These are phyloP conservation scores for Eulemur rufifrons DNA, from an alignment of 2,113 vertebrate genomes.

Conservation along the genomic window DNA sequence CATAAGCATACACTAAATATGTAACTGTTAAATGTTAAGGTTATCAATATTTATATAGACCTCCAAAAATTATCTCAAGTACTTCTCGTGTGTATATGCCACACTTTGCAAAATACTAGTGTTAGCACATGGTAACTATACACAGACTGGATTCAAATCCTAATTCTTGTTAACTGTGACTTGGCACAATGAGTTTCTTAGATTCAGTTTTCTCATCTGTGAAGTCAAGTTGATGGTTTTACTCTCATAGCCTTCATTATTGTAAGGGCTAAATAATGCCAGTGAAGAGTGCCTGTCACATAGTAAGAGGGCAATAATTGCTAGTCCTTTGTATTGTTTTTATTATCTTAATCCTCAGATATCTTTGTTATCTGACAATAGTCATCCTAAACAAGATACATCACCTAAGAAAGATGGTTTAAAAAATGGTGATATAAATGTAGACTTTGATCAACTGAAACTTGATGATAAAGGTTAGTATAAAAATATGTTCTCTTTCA, in stretches of 20 bases:
- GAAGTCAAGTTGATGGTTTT: not conserved
- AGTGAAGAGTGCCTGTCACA: not conserved
- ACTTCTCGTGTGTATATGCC: not conserved
- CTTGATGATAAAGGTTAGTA: slow-evolving; percentile 62
- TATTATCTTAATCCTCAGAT: slow-evolving; percentile 40
- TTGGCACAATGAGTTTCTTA: rapidly evolving
- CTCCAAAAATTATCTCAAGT: not conserved
- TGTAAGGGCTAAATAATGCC: not conserved
- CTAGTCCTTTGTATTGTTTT: not conserved
- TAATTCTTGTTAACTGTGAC: not conserved
- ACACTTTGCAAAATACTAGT: not conserved
- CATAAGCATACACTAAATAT: not conserved
- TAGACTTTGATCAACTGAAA: slow-evolving; percentile 27
- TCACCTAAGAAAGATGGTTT: not conserved
- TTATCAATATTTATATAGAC: not conserved
- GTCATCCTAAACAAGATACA: not conserved
- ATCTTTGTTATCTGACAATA: not conserved
- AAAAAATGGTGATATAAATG: not conserved
- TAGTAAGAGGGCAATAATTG: rapidly evolving
- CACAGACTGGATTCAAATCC: not conserved
- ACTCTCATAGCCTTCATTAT: not conserved
- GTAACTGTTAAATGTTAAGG: not conserved
- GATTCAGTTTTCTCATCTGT: not conserved
- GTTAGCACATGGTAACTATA: not conserved
- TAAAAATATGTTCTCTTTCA: not conserved